Conservation (phyloP, 2,113 vertebrate genomes). For the Panthera leo region DNA sequence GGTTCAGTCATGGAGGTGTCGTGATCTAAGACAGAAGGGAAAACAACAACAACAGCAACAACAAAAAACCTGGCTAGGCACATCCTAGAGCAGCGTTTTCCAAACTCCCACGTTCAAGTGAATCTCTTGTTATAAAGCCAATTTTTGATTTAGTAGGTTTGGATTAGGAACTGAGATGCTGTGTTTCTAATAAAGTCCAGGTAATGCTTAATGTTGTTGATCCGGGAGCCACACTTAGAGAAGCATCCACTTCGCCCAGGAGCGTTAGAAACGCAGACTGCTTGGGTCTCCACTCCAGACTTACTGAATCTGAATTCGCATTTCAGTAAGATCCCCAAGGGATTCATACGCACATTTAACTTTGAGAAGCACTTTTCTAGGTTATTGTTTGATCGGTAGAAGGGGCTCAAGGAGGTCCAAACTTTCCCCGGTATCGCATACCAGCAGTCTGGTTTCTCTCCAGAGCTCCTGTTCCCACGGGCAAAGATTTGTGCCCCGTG, state of each 20-base stretch:
- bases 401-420: background rate
- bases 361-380: background rate
- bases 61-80: background rate
- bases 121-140: background rate
- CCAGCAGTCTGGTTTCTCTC: background rate
- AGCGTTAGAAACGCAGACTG: background rate
- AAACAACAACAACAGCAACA: background rate
- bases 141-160: constrained; percentile 34
- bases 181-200: background rate
- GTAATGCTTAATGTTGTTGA: background rate
- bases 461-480: background rate
- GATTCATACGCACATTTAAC: background rate
- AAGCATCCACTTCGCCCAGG: background rate
- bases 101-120: background rate
- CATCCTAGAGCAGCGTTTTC: background rate
- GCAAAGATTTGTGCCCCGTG: background rate
- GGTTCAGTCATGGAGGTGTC: background rate
- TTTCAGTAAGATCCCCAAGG: background rate
- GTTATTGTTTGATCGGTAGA: background rate
- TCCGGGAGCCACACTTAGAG: background rate
- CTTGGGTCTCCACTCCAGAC: background rate
- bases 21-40: background rate
- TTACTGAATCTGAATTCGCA: background rate
- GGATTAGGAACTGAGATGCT: background rate
- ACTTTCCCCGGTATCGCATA: background rate